Percentiles rank a stretch among this genome's conserved stretches.
These are phyloP conservation scores for Palaemon carinicauda DNA, from an alignment of 1,140 invertebrate genomes.

Conservation along the genomic window DNA sequence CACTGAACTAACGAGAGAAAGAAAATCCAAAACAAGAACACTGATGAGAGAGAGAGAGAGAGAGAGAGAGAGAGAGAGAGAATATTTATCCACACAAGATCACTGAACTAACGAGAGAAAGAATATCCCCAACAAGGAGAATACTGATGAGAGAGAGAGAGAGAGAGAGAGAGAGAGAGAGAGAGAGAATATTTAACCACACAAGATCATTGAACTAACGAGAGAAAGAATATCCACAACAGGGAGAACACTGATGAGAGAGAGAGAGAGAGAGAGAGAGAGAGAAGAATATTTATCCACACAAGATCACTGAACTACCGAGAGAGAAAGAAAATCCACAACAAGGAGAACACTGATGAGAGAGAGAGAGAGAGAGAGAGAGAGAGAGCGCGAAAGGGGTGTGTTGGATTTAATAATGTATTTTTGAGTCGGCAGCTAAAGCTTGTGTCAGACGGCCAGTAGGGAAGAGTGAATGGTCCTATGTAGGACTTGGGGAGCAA, in stretches of 20 bases:
- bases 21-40: not conserved
- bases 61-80: not conserved
- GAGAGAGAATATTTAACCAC: not conserved
- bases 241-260: not conserved
- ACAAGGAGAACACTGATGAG: not conserved
- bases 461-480: no score
- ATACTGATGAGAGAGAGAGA: not conserved
- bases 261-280: not conserved
- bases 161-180: not conserved
- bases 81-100: no score
- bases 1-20: not conserved
- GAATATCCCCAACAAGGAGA: no score
- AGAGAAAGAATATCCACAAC: not conserved
- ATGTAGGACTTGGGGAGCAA: no score
- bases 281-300: no score
- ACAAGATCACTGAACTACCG: no score
- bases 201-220: not conserved
- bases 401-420: no score
- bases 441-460: no score
- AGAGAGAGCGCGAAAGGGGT: not conserved
- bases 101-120: no score
- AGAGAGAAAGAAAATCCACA: no score
- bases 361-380: not conserved
- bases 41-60: not conserved
- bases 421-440: no score